Evolutionary conservation across 2,888 invertebrate species (phyloP), one percentile per base, ranked within the genome.

Genomic region (Leptogaster cylindrica): DNA sequence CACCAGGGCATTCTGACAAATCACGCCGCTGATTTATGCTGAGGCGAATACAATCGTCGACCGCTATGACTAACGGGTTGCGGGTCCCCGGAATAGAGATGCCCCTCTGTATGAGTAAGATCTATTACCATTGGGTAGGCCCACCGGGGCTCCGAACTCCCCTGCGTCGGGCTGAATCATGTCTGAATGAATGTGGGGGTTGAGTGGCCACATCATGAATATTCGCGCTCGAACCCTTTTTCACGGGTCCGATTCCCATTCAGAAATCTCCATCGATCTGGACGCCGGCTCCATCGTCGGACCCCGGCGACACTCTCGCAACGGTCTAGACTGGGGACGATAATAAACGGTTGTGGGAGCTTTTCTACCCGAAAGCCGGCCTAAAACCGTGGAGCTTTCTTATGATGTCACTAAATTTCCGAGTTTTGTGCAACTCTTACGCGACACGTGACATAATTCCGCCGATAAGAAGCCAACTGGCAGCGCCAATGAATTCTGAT

Each of bases 61-160:
- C 12, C 10, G 52, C 52, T 52, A 52, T 55, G 55, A 55, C 55
- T 55, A 55, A 55, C 55, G 23, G 55, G 36, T 55, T 55, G 33
- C 31, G 39, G 39, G 25, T 46, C 23, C 25, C 23, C 48, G 16
- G 31, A 41, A 41, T 41, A 41, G 41, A n/a, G 31, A 10, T 10
- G 10, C 18, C 14, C 20, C 25, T 12, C 16, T 27, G 39, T 55
- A 36, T 39, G 55, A 55, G 55, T 36, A 55, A 55, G 39, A 55
- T 36, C 55, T 55, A 55, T 55, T 55, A 55, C 55, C 39, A 55
- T 55, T 55, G 55, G 55, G 55, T 25, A 55, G 55, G 55, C 55
- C 39, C 55, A 55, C 36, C 39, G 33, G 39, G 33, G 23, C 39
- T 18, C 23, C 2, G 3, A 27, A 5, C n/a, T n/a, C 39, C 55